Percentiles rank a stretch among this genome's conserved stretches.
Conservation (phyloP, 2,113 vertebrate genomes). For the Mesitornis unicolor region DNA sequence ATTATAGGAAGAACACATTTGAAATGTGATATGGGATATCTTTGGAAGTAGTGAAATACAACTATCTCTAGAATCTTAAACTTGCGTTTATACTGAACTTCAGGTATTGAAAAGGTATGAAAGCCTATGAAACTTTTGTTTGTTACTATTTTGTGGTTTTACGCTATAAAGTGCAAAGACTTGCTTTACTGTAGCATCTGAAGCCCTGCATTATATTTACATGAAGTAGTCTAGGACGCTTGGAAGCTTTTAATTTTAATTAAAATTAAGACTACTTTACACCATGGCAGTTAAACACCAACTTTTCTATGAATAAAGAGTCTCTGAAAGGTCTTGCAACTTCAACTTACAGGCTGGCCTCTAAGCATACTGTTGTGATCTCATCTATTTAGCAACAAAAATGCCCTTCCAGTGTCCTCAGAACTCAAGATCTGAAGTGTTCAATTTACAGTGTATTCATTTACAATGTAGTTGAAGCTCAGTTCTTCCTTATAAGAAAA, state of each 20-base stretch:
- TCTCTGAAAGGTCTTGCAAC: neutral
- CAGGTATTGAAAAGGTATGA: neutral
- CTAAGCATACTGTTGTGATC: neutral
- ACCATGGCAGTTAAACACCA: neutral
- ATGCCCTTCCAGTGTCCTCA: neutral
- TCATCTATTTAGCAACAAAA: neutral
- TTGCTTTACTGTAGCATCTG: neutral
- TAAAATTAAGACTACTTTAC: neutral
- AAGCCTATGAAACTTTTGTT: neutral
- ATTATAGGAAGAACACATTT: neutral
- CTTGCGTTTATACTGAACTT: neutral
- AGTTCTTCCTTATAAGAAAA: neutral
- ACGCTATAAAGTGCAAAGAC: neutral
- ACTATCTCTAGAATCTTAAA: neutral
- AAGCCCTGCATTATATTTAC: neutral
- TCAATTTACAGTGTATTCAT: neutral
- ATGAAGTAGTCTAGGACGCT: neutral
- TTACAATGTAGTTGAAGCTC: neutral
- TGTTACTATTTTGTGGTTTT: neutral
- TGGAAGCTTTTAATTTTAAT: neutral
- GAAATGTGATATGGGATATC: neutral
- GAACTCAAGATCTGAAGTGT: neutral
- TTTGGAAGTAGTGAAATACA: neutral
- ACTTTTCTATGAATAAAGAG: neutral
- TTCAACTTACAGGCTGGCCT: neutral